Conservation (phyloP, 2,113 vertebrate genomes). For the Microcebus jonahi region DNA sequence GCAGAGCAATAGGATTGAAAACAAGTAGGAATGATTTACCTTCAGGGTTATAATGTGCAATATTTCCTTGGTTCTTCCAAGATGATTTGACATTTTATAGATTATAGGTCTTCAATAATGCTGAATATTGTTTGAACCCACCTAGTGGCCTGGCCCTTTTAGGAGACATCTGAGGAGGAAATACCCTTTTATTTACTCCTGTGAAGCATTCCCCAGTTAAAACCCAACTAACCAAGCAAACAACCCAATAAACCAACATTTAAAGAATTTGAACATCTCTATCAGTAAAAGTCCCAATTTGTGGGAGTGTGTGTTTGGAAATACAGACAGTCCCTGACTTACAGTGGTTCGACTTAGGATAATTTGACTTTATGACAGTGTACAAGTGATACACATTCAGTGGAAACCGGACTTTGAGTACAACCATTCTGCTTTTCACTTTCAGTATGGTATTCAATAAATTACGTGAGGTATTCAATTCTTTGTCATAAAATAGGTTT, state of each 20-base stretch:
- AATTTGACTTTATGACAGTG: too few species aligned
- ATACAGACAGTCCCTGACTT: background rate
- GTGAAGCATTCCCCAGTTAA: background rate
- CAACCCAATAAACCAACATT: background rate
- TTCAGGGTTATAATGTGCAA: background rate
- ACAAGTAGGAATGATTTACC: background rate
- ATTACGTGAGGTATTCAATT: background rate
- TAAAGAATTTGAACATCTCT: background rate
- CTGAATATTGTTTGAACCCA: background rate
- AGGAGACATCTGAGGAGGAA: background rate
- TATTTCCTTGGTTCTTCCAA: conserved; percentile 21
- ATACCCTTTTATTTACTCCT: background rate
- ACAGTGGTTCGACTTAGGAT: too few species aligned
- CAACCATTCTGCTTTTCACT: background rate
- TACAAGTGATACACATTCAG: too few species aligned
- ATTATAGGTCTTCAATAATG: background rate
- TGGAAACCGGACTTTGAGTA: background rate
- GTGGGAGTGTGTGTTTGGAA: conserved; percentile 31
- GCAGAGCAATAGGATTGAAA: conserved; percentile 19
- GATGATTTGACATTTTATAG: background rate
- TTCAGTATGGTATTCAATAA: background rate
- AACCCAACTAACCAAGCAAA: conserved; percentile 19
- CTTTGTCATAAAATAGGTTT: background rate
- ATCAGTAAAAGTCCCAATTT: background rate
- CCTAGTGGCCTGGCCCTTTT: background rate